These are phyloP conservation scores for Chamaetylas fuelleborni DNA, from an alignment of 2,113 vertebrate genomes.

Conservation along the genomic window DNA sequence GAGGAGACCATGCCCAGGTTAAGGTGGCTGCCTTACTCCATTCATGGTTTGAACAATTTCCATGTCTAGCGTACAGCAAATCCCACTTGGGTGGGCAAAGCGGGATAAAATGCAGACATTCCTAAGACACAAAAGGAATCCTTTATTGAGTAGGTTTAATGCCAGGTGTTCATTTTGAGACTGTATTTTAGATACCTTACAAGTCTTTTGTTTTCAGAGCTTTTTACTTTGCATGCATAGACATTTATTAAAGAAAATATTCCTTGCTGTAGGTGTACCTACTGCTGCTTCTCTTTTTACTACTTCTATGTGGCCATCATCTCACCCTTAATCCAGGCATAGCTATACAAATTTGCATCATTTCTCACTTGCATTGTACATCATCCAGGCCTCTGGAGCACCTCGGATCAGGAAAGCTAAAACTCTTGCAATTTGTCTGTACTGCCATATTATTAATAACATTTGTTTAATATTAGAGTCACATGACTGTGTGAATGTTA, in stretches of 20 bases:
- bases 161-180: not conserved
- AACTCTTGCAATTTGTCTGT: not conserved
- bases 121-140: not conserved
- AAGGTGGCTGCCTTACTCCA: not conserved
- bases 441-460: not conserved
- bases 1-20: not conserved
- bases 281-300: not conserved
- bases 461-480: not conserved
- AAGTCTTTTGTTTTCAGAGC: not conserved
- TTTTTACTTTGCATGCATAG: not conserved
- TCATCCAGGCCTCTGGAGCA: not conserved
- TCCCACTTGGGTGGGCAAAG: not conserved
- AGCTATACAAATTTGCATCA: fast-evolving
- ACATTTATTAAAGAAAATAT: not conserved
- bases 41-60: not conserved
- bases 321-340: not conserved
- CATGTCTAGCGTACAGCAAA: not conserved
- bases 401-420: not conserved
- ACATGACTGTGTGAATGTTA: not conserved
- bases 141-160: not conserved
- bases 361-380: not conserved
- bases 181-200: not conserved
- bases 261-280: not conserved
- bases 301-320: not conserved
- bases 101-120: not conserved